A percentile compares a stretch with the other conserved stretches of the same genome.
Evolutionary conservation across 2,797 vertebrate species (phyloP).

Genomic region (Paedocypris micromegethes): DNA sequence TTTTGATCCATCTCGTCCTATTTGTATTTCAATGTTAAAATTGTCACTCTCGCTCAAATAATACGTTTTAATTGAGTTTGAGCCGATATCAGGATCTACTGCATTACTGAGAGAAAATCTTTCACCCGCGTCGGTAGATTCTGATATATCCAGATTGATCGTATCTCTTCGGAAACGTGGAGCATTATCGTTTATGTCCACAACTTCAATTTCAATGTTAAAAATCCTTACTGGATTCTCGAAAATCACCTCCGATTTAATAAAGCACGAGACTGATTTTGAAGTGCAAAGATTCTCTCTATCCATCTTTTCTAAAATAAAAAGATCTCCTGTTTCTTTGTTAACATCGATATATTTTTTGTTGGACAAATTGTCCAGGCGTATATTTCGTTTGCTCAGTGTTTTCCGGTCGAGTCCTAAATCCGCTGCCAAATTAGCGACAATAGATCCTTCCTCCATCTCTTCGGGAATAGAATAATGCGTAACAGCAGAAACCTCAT

Average conservation of each 20-base stretch:
- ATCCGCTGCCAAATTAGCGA: slow-evolving; percentile 64
- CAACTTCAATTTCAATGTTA: slow-evolving; percentile 59
- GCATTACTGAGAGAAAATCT: slow-evolving; percentile 48
- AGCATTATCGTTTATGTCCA: slow-evolving; percentile 65
- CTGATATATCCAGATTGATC: slow-evolving; percentile 60
- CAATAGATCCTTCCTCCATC: slow-evolving; percentile 57
- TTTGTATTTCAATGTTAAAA: slow-evolving; percentile 48
- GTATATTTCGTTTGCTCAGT: slow-evolving; percentile 50
- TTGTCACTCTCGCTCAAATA: slow-evolving; percentile 43
- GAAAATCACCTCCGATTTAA: slow-evolving; percentile 56
- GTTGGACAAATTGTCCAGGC: slow-evolving; percentile 43
- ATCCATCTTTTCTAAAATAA: slow-evolving; percentile 64
- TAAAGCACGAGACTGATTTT: slow-evolving; percentile 45
- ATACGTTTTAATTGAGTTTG: slow-evolving; percentile 48
- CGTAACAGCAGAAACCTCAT: slow-evolving; percentile 22
- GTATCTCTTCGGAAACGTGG: slow-evolving; percentile 57
- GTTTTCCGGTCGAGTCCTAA: slow-evolving; percentile 55
- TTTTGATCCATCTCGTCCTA: slow-evolving; percentile 43
- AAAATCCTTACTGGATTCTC: slow-evolving; percentile 51
- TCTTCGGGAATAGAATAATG: slow-evolving; percentile 65
- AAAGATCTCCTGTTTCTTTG: slow-evolving; percentile 53
- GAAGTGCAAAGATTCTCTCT: slow-evolving; percentile 56
- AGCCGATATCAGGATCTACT: slow-evolving; percentile 46
- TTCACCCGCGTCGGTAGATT: slow-evolving; percentile 49
- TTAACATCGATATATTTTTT: slow-evolving; percentile 58